phyloP scores from a whole-genome alignment of 2,888 invertebrate species.

The Onchidella celtica region DNA sequence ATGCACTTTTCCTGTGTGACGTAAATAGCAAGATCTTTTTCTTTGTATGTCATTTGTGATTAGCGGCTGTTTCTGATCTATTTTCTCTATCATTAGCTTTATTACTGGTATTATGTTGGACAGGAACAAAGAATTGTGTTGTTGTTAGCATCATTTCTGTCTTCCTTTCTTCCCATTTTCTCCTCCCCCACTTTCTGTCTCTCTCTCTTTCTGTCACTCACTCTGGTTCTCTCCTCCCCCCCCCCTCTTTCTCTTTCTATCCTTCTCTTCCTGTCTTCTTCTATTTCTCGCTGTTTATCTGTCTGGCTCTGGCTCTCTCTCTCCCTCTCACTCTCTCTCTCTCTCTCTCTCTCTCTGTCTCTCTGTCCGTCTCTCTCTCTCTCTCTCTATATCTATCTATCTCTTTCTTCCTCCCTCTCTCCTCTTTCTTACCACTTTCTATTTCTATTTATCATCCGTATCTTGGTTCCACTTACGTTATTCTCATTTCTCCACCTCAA shows the following conservation, averaged over 20 bases:
- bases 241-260: neutral
- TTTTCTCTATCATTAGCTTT: too few species aligned
- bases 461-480: too few species aligned
- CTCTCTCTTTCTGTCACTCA: slow-evolving; percentile 4
- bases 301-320: neutral
- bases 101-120: too few species aligned
- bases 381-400: neutral
- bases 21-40: too few species aligned
- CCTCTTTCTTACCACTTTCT: neutral
- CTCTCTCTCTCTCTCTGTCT: neutral
- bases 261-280: neutral
- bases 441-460: too few species aligned
- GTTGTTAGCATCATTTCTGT: neutral
- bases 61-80: too few species aligned
- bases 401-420: neutral
- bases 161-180: neutral
- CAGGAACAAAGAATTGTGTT: too few species aligned
- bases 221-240: neutral
- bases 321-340: neutral
- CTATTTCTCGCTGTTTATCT: neutral
- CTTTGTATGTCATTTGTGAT: too few species aligned
- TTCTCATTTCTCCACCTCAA: too few species aligned
- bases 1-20: too few species aligned
- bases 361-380: neutral
- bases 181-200: neutral